A percentile compares a stretch with the other conserved stretches of the same genome.
Conservation (phyloP, 2,797 vertebrate genomes). For the Phataginus tricuspis region DNA sequence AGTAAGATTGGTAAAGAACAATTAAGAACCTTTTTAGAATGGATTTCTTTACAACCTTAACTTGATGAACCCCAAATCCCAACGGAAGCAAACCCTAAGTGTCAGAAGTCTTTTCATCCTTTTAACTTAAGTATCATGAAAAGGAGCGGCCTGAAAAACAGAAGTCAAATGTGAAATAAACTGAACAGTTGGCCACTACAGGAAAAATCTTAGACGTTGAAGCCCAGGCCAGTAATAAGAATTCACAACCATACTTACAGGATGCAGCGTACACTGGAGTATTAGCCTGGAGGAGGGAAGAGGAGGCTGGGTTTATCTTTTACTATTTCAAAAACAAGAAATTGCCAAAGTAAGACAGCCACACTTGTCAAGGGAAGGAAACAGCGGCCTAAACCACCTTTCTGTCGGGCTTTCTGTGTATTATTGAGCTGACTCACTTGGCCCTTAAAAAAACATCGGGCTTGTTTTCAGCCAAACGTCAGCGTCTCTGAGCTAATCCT, state of each 20-base stretch:
- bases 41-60: conserved; percentile 31
- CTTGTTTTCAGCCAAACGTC: not conserved
- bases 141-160: not conserved
- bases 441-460: not conserved
- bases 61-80: not conserved
- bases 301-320: not conserved
- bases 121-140: not conserved
- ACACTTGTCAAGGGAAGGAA: not conserved
- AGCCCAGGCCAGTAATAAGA: not conserved
- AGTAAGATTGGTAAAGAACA: not conserved
- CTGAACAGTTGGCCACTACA: not conserved
- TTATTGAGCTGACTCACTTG: not conserved
- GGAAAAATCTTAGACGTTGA: not conserved
- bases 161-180: not conserved
- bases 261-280: not conserved
- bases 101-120: not conserved
- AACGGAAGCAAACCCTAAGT: not conserved
- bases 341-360: not conserved
- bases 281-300: not conserved
- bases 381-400: not conserved
- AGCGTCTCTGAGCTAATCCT: not conserved
- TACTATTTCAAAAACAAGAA: conserved; percentile 31
- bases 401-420: not conserved
- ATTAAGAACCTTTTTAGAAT: not conserved
- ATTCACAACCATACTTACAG: not conserved